A percentile compares a stretch with the other conserved stretches of the same genome.
These are phyloP conservation scores for Oryzias dopingdopingensis DNA, from an alignment of 2,797 vertebrate species.

Conservation along the genomic window DNA sequence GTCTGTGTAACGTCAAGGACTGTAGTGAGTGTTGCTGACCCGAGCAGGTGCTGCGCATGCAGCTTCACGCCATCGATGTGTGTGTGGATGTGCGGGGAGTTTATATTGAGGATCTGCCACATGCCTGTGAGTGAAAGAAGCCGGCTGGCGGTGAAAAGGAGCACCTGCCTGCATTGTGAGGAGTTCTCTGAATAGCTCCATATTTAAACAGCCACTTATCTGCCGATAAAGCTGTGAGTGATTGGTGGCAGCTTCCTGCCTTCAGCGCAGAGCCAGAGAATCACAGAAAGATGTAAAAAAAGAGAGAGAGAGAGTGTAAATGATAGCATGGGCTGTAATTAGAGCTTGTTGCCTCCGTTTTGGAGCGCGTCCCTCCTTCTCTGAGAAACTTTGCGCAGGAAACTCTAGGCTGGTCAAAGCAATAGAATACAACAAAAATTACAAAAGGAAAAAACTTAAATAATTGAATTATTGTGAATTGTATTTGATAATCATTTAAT, in stretches of 20 bases:
- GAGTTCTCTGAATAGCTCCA: slow-evolving; percentile 64
- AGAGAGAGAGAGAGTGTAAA: slow-evolving; percentile 42
- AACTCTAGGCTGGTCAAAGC: slow-evolving; percentile 25
- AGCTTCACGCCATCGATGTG: slow-evolving; percentile 6
- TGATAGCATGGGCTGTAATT: slow-evolving; percentile 70
- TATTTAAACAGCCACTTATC: slow-evolving; percentile 69
- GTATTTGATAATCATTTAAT: too few species aligned
- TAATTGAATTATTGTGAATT: not conserved
- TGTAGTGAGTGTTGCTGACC: slow-evolving; percentile 50
- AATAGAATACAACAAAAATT: slow-evolving; percentile 2
- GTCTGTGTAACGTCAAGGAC: slow-evolving; percentile 55
- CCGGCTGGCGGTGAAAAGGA: slow-evolving; percentile 52
- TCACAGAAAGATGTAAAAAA: slow-evolving; percentile 7
- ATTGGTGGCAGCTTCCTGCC: slow-evolving; percentile 71
- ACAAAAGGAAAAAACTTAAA: not conserved
- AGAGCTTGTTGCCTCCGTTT: slow-evolving; percentile 52
- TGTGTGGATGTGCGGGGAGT: slow-evolving; percentile 15
- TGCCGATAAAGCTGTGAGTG: slow-evolving; percentile 63
- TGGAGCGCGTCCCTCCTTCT: slow-evolving; percentile 45
- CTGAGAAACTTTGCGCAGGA: slow-evolving; percentile 28
- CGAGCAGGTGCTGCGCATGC: slow-evolving; percentile 57
- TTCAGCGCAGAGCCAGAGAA: slow-evolving; percentile 12
- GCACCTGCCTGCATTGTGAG: slow-evolving; percentile 69
- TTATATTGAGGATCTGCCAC: slow-evolving; percentile 25
- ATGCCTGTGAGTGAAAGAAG: slow-evolving; percentile 15